phyloP scores from a whole-genome alignment of 1,140 invertebrate species.

The Drosophila littoralis region DNA sequence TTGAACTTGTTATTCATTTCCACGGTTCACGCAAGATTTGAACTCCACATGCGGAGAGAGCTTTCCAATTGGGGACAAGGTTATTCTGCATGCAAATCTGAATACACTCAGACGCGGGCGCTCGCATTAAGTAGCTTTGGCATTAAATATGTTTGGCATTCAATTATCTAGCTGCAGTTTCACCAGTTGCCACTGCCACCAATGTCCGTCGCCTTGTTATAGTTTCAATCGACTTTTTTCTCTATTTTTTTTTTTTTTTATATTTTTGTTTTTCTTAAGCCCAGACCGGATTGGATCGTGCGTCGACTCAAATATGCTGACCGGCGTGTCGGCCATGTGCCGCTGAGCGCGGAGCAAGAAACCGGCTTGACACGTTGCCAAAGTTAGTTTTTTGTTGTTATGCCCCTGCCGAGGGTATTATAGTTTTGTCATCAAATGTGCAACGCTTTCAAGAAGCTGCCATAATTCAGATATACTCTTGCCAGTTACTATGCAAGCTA shows the following conservation, averaged over 20 bases:
- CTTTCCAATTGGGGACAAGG: slow-evolving; percentile 3
- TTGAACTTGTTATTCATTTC: neutral
- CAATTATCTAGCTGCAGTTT: slow-evolving; percentile 39
- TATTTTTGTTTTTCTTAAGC: neutral
- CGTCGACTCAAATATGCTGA: slow-evolving; percentile 43
- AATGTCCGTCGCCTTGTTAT: slow-evolving; percentile 58
- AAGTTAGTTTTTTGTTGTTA: slow-evolving; percentile 46
- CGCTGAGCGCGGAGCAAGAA: slow-evolving; percentile 35
- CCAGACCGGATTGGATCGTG: slow-evolving; percentile 49
- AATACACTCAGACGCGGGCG: neutral
- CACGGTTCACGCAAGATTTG: neutral
- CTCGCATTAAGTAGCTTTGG: neutral
- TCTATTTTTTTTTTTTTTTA: neutral
- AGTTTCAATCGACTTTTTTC: slow-evolving; percentile 70
- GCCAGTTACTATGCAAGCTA: no score
- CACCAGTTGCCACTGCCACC: slow-evolving; percentile 14
- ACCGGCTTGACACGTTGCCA: slow-evolving; percentile 77
- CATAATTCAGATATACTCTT: no score
- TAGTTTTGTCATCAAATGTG: no score
- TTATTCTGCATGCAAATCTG: slow-evolving; percentile 2
- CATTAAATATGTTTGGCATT: neutral
- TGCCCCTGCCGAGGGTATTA: no score
- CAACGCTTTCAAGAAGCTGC: no score
- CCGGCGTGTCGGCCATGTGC: slow-evolving; percentile 68
- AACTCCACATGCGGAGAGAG: slow-evolving; percentile 2